Conservation (phyloP, 2,797 vertebrate genomes). For the Cheirogaleus major region DNA sequence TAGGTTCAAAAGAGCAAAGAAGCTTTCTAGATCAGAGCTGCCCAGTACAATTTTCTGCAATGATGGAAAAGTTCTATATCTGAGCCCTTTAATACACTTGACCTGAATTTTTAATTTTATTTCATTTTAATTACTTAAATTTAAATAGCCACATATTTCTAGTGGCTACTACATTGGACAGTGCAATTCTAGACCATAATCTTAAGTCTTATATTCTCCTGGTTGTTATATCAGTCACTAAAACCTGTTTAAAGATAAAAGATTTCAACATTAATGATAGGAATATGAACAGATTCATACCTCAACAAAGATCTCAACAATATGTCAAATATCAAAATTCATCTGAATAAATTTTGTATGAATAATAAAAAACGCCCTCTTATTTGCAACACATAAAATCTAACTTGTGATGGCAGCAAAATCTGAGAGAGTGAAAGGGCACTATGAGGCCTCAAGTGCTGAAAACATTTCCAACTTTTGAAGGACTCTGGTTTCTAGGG, state of each 20-base stretch:
- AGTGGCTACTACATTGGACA: background rate
- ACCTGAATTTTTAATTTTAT: background rate
- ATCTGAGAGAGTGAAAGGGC: background rate
- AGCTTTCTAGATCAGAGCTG: background rate
- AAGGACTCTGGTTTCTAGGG: background rate
- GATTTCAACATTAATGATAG: background rate
- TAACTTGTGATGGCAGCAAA: background rate
- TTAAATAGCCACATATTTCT: background rate
- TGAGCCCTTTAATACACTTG: background rate
- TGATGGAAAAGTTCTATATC: background rate
- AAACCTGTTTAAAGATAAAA: background rate
- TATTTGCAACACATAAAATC: background rate
- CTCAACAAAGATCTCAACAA: conserved; percentile 34
- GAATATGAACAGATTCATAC: background rate
- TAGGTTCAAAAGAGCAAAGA: background rate
- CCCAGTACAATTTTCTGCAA: background rate
- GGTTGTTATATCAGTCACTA: background rate
- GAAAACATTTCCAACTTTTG: background rate
- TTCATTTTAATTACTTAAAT: background rate
- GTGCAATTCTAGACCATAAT: background rate
- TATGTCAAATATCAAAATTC: conserved; percentile 15
- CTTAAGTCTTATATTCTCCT: background rate
- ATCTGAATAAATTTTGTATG: conserved; percentile 9
- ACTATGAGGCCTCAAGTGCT: background rate
- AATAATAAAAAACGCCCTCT: background rate